A percentile compares a stretch with the other conserved stretches of the same genome.
phyloP scores from a whole-genome alignment of 2,797 vertebrate genomes.

The Hylomyscus alleni region DNA sequence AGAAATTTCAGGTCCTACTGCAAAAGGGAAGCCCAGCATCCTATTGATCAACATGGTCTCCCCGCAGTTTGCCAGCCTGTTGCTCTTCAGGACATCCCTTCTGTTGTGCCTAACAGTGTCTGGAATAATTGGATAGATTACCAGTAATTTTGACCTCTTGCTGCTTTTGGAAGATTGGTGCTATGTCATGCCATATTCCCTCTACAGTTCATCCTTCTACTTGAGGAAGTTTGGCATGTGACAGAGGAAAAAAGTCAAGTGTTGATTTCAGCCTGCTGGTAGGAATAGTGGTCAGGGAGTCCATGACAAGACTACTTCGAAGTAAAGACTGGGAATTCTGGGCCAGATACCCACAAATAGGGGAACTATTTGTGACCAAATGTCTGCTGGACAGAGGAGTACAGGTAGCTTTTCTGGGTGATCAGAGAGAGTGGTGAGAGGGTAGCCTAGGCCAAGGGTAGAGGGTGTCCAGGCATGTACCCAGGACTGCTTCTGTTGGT shows the following conservation, averaged over 20 bases:
- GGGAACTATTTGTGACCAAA: background rate
- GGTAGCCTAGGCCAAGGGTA: background rate
- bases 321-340: background rate
- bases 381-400: background rate
- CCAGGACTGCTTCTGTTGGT: background rate
- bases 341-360: background rate
- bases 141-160: background rate
- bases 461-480: background rate
- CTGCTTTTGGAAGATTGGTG: background rate
- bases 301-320: background rate
- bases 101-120: background rate
- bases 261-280: background rate
- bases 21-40: conserved; percentile 60
- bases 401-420: background rate
- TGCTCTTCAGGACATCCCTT: background rate
- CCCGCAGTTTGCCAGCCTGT: background rate
- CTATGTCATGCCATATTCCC: background rate
- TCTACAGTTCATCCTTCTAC: background rate
- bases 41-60: conserved; percentile 34
- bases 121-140: background rate
- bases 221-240: background rate
- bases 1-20: conserved; percentile 56
- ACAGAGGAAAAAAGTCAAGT: background rate
- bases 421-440: background rate
- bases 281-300: background rate